Evolutionary conservation across 1,140 invertebrate species (phyloP), one percentile per base, ranked within the genome.

Genomic region (Drosophila kohkoa): DNA sequence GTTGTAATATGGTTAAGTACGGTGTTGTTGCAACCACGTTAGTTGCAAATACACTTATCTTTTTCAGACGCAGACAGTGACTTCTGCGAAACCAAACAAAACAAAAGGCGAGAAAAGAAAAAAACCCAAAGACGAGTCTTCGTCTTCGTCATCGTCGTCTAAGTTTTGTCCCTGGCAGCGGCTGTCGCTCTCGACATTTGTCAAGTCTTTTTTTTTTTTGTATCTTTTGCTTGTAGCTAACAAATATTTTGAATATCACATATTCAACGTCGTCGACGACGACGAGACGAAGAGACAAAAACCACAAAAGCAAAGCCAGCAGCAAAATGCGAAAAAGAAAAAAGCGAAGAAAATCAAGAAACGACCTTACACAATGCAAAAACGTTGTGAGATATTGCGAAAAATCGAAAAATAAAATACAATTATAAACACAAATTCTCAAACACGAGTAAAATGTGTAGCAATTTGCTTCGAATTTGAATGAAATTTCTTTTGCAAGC

Each of bases 321-420:
- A 20, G 13, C 46, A 69, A 45, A 59, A 54, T 46, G 30, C 75
- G 65, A 30, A 46, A 32, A 68, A 46, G 6, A 32, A 49, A 25
- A 43, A 82, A 46, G 35, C 35, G 30, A 79, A 66, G 38, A 38
- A 43, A 68, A 52, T 11, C 54, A 32, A 49, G 67, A 72, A 79
- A 49, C 65, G 82, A 82, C 82, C 82, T 79, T 78, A 73, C 70
- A 77, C 71, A 82, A 67, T 72, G 60, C 54, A 49, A 69, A 38
- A 62, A 52, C 28, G n/a, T 57, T 46, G 28, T 30, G 57, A 57
- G 65, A 70, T 70, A 83, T 70, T 80, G 68, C 43, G 63, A 43
- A 74, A 63, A 63, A 60, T 41, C 30, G 6, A 80, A 77, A 55
- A 77, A 55, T 10, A 5, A 64, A 55, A 48, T 49, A 16, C 38